Conservation (phyloP, 2,888 invertebrate species). For the Phyto melanocephala region DNA sequence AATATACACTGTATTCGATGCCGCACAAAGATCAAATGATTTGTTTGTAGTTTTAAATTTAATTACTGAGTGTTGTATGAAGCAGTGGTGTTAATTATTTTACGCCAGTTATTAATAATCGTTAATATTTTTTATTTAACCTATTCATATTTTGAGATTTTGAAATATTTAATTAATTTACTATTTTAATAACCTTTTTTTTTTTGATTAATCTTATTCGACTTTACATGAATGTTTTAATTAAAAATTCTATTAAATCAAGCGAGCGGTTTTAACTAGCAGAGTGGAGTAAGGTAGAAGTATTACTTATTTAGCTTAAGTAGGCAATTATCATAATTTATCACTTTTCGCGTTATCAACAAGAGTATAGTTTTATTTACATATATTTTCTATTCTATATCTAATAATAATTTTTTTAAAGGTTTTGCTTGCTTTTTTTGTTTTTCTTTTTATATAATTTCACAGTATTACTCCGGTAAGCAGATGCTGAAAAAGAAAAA, state of each 20-base stretch:
- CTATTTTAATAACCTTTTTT: too few species aligned
- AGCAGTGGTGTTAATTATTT: too few species aligned
- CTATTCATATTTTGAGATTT: too few species aligned
- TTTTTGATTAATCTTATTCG: too few species aligned
- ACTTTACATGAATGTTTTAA: not conserved
- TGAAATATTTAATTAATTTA: too few species aligned
- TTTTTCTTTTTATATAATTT: not conserved
- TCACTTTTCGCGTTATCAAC: constrained; percentile 13
- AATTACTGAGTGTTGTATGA: too few species aligned
- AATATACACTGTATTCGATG: too few species aligned
- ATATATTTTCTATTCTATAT: too few species aligned
- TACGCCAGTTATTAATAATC: too few species aligned
- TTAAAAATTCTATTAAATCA: not conserved
- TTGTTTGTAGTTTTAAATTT: too few species aligned
- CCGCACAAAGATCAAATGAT: too few species aligned
- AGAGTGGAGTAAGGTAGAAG: not conserved
- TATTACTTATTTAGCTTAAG: not conserved
- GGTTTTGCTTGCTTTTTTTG: not conserved
- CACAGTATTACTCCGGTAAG: not conserved
- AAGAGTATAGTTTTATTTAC: not conserved
- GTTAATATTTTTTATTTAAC: too few species aligned
- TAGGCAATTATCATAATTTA: constrained; percentile 10
- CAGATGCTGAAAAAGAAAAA: constrained; percentile 22
- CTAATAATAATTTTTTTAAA: not conserved
- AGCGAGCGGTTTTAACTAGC: not conserved